Evolutionary conservation across 2,113 vertebrate species (phyloP).

Genomic region (Suricata suricatta): DNA sequence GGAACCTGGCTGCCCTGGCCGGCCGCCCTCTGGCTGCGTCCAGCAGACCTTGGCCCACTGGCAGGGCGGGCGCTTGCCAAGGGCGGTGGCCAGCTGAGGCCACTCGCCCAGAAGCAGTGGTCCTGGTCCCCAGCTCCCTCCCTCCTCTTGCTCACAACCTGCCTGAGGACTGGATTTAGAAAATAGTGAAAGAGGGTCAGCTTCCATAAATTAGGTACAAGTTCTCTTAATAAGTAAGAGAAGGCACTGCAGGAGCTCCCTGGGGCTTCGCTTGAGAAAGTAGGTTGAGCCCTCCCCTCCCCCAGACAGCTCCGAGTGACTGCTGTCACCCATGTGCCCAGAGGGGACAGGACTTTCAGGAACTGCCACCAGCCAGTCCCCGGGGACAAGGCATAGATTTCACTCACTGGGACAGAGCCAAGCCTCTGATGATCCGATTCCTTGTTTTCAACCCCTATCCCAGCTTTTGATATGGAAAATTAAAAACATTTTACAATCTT

Average conservation of each 20-base stretch:
- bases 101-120: neutral
- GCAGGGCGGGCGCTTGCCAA: neutral
- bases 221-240: neutral
- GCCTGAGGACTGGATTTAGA: neutral
- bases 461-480: neutral
- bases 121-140: neutral
- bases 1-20: neutral
- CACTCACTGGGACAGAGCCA: neutral
- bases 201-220: slow-evolving; percentile 41
- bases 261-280: neutral
- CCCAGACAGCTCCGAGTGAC: neutral
- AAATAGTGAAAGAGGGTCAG: neutral
- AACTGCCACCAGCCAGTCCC: neutral
- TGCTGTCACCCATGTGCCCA: neutral
- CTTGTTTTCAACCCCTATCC: neutral
- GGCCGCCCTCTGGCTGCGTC: neutral
- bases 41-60: neutral
- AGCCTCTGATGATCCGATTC: neutral
- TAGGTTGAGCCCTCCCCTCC: neutral
- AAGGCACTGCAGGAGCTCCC: neutral
- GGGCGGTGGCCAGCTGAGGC: neutral
- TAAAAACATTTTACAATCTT: neutral
- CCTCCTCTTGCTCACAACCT: neutral
- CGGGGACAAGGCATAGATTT: slow-evolving; percentile 28
- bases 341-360: neutral